These are phyloP conservation scores for Drosophila demipolita DNA, from an alignment of 2,888 invertebrate genomes.

Conservation along the genomic window DNA sequence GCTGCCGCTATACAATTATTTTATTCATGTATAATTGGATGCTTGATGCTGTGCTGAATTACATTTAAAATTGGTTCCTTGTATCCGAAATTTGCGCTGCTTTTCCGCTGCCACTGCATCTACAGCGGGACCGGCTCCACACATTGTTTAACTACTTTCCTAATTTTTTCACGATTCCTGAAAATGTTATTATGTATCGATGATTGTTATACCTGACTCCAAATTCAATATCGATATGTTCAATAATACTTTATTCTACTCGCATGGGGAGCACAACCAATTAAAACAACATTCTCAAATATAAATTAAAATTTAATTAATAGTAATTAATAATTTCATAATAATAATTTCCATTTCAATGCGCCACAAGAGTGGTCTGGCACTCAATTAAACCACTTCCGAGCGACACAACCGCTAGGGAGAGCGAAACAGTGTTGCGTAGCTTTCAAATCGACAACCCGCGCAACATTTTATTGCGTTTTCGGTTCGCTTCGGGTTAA, in stretches of 20 bases:
- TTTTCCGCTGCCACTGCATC: constrained; percentile 68
- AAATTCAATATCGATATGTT: neutral
- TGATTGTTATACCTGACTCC: neutral
- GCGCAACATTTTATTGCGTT: constrained; percentile 54
- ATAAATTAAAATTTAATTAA: neutral
- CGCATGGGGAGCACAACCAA: neutral
- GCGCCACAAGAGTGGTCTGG: no score
- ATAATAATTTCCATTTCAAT: neutral
- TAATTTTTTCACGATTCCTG: neutral
- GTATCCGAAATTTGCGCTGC: constrained; percentile 67
- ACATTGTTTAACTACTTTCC: constrained; percentile 23
- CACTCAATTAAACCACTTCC: neutral
- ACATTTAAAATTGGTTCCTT: constrained; percentile 45
- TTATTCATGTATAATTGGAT: neutral
- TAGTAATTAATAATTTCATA: no score
- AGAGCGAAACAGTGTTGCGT: constrained; percentile 36
- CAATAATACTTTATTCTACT: neutral
- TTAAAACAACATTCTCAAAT: neutral
- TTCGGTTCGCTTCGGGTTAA: constrained; percentile 44
- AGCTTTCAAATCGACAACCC: neutral
- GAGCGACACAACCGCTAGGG: neutral
- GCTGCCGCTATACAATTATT: constrained; percentile 73
- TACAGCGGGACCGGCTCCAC: constrained; percentile 42
- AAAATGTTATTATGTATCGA: constrained; percentile 4
- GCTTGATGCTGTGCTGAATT: neutral